phyloP scores from a whole-genome alignment of 23 tunicate genomes.

The Styela plicata region DNA sequence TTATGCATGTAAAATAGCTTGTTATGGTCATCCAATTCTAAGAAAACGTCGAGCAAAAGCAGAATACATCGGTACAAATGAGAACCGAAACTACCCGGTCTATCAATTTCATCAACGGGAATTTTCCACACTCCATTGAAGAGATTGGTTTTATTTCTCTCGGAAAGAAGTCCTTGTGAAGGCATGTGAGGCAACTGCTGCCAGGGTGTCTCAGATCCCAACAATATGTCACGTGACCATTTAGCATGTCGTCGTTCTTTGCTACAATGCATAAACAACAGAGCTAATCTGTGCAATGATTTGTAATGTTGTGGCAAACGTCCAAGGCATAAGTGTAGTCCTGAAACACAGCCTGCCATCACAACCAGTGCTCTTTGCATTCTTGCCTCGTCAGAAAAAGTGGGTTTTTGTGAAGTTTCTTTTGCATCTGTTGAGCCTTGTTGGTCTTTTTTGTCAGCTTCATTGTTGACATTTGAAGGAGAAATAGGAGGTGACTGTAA shows the following conservation, averaged over 20 bases:
- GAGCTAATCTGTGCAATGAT: conserved; percentile 80
- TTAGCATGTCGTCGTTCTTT: conserved; percentile 28
- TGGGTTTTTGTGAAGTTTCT: neutral
- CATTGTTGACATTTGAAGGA: neutral
- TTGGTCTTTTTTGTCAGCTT: too few relatives aligned
- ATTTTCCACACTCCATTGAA: conserved; percentile 99
- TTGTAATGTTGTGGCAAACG: conserved; percentile 91
- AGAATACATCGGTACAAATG: conserved; percentile 72
- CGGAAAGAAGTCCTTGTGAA: conserved; percentile 70
- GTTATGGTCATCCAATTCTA: conserved; percentile 30
- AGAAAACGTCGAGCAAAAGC: conserved; percentile 58
- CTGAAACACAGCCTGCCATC: conserved; percentile 59
- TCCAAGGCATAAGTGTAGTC: conserved; percentile 57
- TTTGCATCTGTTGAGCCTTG: neutral
- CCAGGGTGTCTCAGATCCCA: conserved; percentile 37
- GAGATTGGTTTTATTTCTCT: conserved; percentile 93
- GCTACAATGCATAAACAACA: conserved; percentile 40
- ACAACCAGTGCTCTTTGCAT: conserved; percentile 1
- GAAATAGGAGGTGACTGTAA: neutral
- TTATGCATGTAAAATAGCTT: conserved; percentile 72
- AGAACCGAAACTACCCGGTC: conserved; percentile 87
- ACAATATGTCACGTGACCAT: conserved; percentile 66
- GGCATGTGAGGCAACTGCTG: conserved; percentile 78
- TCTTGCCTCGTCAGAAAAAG: conserved; percentile 13
- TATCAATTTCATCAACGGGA: conserved; percentile 95